Evolutionary conservation across 2,888 invertebrate species (phyloP).

Genomic region (Aelia acuminata): DNA sequence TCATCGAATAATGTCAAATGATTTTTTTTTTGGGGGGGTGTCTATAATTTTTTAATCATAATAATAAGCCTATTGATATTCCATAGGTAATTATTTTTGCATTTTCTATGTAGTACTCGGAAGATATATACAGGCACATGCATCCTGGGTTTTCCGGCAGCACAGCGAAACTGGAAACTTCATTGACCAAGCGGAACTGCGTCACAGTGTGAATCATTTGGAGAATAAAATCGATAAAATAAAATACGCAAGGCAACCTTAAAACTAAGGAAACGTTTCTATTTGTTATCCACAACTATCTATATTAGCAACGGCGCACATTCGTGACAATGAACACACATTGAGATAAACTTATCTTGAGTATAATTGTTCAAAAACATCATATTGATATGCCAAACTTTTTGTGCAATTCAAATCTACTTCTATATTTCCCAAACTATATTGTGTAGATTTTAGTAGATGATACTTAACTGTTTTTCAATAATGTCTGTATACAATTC

Average conservation of each 20-base stretch:
- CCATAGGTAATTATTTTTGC: neutral
- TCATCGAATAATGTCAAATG: too few species aligned
- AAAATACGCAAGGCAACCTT: neutral
- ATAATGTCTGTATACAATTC: too few species aligned
- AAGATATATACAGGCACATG: neutral
- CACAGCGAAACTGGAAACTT: slow-evolving; percentile 3
- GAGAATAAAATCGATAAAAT: neutral
- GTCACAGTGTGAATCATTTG: neutral
- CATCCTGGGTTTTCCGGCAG: neutral
- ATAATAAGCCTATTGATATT: neutral
- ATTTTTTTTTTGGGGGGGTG: too few species aligned
- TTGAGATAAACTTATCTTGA: neutral
- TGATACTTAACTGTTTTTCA: too few species aligned
- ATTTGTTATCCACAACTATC: neutral
- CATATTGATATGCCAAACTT: too few species aligned
- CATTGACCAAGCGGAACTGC: slow-evolving; percentile 7
- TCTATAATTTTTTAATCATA: too few species aligned
- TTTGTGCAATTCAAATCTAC: too few species aligned
- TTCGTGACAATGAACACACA: neutral
- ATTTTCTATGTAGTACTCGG: too few species aligned
- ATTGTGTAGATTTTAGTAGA: too few species aligned
- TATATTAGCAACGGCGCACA: neutral
- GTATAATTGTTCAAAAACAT: neutral
- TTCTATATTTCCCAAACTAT: too few species aligned
- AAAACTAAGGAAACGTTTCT: neutral